Evolutionary conservation across 2,888 invertebrate genomes (phyloP).

Genomic region (Patella ulyssiponensis): DNA sequence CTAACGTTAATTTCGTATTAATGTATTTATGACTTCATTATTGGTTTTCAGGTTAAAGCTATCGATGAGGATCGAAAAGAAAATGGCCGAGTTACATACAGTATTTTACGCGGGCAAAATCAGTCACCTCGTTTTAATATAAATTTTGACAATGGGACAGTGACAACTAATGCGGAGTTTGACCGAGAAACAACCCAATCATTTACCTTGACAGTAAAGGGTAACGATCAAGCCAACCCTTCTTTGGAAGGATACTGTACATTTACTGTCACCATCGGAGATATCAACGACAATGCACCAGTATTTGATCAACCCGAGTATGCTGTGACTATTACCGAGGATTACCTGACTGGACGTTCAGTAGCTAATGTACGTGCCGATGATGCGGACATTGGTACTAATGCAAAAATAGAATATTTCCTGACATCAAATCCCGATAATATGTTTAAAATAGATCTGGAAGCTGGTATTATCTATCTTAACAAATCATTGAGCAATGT

Average conservation of each 20-base stretch:
- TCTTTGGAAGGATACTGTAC: slow-evolving; percentile 98
- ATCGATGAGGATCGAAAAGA: slow-evolving; percentile 95
- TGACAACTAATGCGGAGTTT: slow-evolving; percentile 80
- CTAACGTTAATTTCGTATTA: too few relatives aligned
- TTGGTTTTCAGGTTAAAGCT: slow-evolving; percentile 81
- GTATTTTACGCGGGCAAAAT: slow-evolving; percentile 81
- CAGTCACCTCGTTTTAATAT: slow-evolving; percentile 96
- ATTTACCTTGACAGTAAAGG: slow-evolving; percentile 84
- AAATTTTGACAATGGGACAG: slow-evolving; percentile 94
- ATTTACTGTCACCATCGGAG: slow-evolving; percentile 75
- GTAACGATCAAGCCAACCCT: slow-evolving; percentile 98
- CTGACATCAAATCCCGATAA: slow-evolving; percentile 80
- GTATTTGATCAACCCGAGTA: slow-evolving; percentile 64
- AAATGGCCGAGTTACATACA: slow-evolving; percentile 86
- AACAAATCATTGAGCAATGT: slow-evolving; percentile 83
- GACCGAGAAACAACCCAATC: slow-evolving; percentile 81
- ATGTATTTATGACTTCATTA: not conserved
- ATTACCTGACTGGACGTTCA: slow-evolving; percentile 44
- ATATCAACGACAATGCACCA: slow-evolving; percentile 67
- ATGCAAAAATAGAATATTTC: slow-evolving; percentile 77
- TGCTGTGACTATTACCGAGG: slow-evolving; percentile 52
- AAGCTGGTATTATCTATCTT: slow-evolving; percentile 96
- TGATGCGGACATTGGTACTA: slow-evolving; percentile 96
- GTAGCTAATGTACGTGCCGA: slow-evolving; percentile 79
- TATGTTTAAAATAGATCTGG: slow-evolving; percentile 85